phyloP scores from a whole-genome alignment of 1,140 invertebrate species.

The Himalopsyche phryganea region DNA sequence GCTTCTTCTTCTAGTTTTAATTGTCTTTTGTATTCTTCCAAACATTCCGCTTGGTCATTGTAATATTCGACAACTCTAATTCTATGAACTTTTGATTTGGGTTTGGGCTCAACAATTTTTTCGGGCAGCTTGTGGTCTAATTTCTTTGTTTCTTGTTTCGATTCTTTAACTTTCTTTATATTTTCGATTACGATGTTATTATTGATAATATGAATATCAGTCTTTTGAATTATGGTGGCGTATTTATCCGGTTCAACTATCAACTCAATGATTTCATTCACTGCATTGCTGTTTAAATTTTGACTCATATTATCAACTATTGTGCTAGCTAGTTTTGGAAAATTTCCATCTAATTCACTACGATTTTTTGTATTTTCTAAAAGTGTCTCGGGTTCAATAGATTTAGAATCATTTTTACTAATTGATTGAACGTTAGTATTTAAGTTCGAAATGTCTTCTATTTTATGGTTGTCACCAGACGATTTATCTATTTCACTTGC shows the following conservation, averaged over 20 bases:
- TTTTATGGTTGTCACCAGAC: not conserved
- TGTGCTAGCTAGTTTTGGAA: no score
- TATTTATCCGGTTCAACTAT: not conserved
- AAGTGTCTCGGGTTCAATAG: no score
- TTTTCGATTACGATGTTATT: not conserved
- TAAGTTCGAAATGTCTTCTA: not conserved
- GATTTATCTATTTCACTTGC: slow-evolving; percentile 10
- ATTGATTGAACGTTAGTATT: no score
- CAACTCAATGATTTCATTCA: no score
- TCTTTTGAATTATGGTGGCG: not conserved
- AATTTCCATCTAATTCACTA: no score
- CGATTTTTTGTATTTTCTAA: no score
- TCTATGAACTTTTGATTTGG: slow-evolving; percentile 25
- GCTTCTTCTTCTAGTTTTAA: slow-evolving; percentile 46
- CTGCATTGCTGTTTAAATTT: no score
- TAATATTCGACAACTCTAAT: slow-evolving; percentile 46
- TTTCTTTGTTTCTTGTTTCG: not conserved
- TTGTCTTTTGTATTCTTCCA: slow-evolving; percentile 46
- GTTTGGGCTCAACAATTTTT: not conserved
- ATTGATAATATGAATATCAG: slow-evolving; percentile 2
- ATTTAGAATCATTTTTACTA: no score
- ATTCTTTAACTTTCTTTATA: not conserved
- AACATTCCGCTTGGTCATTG: slow-evolving; percentile 51
- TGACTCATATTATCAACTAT: no score
- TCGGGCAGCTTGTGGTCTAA: not conserved